Evolutionary conservation across 2,113 vertebrate species (phyloP).

Genomic region (Peucedramus taeniatus): DNA sequence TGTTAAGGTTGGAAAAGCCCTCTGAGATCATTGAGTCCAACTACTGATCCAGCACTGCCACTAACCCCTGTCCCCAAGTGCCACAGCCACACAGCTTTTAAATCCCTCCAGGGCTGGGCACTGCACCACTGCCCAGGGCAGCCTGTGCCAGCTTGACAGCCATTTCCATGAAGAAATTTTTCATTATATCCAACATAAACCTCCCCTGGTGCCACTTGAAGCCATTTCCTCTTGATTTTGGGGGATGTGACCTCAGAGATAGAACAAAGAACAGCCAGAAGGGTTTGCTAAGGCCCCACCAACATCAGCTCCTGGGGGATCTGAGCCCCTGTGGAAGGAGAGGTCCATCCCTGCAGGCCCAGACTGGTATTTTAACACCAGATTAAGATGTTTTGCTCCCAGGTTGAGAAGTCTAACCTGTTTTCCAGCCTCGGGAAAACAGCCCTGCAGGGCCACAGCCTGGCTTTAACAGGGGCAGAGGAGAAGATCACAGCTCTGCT

Average conservation of each 20-base stretch:
- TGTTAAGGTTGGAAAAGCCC: neutral
- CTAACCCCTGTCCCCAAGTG: neutral
- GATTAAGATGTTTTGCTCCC: neutral
- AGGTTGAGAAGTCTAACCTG: neutral
- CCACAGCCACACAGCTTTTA: neutral
- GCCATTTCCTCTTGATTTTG: neutral
- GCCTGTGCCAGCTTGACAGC: neutral
- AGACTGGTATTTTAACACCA: neutral
- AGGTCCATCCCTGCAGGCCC: neutral
- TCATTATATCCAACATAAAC: neutral
- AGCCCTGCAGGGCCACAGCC: neutral
- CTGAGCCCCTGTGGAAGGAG: rapidly evolving
- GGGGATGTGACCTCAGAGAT: neutral
- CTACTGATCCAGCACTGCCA: neutral
- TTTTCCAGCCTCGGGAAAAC: neutral
- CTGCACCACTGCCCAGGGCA: neutral
- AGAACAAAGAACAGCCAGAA: neutral
- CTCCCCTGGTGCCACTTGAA: neutral
- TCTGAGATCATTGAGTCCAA: neutral
- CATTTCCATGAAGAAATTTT: neutral
- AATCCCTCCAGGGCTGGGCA: neutral
- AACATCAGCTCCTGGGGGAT: neutral
- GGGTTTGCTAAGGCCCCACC: rapidly evolving
- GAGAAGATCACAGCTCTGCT: too few relatives aligned
- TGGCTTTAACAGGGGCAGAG: rapidly evolving